phyloP scores from a whole-genome alignment of 2,888 invertebrate species.

The Euproctis similis region DNA sequence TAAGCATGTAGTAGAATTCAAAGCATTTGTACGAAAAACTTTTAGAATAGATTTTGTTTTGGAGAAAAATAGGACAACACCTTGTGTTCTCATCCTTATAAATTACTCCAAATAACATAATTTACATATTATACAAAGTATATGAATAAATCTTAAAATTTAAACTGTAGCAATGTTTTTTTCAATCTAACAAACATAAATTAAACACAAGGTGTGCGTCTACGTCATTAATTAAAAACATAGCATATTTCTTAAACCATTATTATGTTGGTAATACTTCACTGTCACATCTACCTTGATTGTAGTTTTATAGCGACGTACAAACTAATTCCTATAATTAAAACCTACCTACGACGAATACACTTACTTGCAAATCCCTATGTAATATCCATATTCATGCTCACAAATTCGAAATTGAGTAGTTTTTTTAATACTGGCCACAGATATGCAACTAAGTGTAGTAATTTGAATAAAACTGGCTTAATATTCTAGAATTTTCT shows the following conservation, averaged over 20 bases:
- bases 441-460: conserved; percentile 33
- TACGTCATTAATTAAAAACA: too few species aligned
- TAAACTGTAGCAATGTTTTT: too few species aligned
- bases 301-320: conserved; percentile 20
- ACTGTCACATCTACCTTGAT: conserved; percentile 20
- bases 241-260: conserved; percentile 21
- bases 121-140: too few species aligned
- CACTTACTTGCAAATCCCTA: conserved; percentile 48
- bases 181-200: too few species aligned
- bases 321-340: conserved; percentile 20
- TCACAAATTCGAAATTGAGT: too few species aligned
- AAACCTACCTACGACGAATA: conserved; percentile 13
- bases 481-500: too few species aligned
- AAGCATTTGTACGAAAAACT: conserved; percentile 24
- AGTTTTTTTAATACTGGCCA: conserved; percentile 5
- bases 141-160: too few species aligned
- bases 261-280: conserved; percentile 24
- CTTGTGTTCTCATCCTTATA: not conserved
- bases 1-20: conserved; percentile 49
- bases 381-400: too few species aligned
- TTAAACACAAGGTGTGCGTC: too few species aligned
- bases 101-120: too few species aligned
- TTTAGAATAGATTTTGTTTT: conserved; percentile 2
- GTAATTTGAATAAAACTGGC: too few species aligned
- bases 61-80: not conserved